Evolutionary conservation across 2,888 invertebrate species (phyloP), one percentile per base, ranked within the genome.

Genomic region (Scaeva pyrastri): DNA sequence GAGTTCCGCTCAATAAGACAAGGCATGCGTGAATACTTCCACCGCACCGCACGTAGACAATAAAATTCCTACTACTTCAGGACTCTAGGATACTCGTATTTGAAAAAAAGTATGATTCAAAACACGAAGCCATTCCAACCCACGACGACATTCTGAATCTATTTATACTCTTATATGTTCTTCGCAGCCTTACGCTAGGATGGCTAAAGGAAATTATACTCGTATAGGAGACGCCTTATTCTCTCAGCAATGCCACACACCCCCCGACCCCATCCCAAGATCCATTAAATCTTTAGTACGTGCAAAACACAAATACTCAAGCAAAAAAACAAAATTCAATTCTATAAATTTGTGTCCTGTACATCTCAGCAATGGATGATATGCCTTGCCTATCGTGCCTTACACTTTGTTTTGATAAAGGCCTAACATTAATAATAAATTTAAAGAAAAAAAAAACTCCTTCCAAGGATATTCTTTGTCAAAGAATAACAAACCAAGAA

Each of bases 351-450:
- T 8, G 4, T 16, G 26, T 16, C 62, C 62, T 39, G 31, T 31
- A 31, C 31, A 41, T 56, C 31, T 31, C 2, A 36, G 19, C 5
- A 39, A 39, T 58, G 19, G 19, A 7, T 60, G 19, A 7, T 60
- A 31, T 31, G 31, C 5, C 8, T 7, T 31, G 31, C 16, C 21
- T 10, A 39, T 60, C 41, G 7, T n/a, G 21, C 43, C 1, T 21
- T 62, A 45, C 52, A 52, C n/a, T 64, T 74, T 45, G 36, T 43
- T 31, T 11, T 60, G 50, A 31, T 43, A 74, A 74, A 74, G 74
- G 64, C 55, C 31, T n/a, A 52, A 55, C 55, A 66, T 75, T 75
- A 75, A 66, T 75, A 75, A 66, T 75, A 66, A 55, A 75, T 75
- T 75, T 55, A 21, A 75, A 55, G 48, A 58, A 56, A 55, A 66